Percentiles rank a stretch among this genome's conserved stretches.
Conservation (phyloP, 2,113 vertebrate species). For the Clarias macrocephalus region DNA sequence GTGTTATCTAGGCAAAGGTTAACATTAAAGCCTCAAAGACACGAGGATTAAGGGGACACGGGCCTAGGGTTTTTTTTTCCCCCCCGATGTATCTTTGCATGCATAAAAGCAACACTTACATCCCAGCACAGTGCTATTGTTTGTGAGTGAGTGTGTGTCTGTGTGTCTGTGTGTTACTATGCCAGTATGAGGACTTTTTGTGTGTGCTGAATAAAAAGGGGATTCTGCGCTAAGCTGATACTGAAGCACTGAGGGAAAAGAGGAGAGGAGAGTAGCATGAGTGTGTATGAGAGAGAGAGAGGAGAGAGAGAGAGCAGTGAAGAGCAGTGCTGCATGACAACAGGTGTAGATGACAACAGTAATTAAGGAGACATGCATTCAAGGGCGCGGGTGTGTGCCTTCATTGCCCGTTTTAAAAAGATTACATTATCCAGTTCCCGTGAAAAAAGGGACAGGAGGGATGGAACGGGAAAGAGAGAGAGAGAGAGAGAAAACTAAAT, state of each 20-base stretch:
- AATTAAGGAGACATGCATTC: constrained; percentile 45
- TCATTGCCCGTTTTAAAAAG: constrained; percentile 14
- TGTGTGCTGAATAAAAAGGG: constrained; percentile 65
- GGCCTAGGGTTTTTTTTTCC: not conserved
- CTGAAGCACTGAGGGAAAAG: constrained; percentile 54
- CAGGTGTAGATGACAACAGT: constrained; percentile 52
- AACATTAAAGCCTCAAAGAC: constrained; percentile 58
- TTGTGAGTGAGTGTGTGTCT: constrained; percentile 26
- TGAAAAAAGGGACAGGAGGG: not conserved
- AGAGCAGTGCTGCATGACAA: constrained; percentile 48
- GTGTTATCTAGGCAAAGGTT: constrained; percentile 65
- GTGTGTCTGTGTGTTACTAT: constrained; percentile 43
- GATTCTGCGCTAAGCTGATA: constrained; percentile 62
- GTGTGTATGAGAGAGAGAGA: constrained; percentile 46
- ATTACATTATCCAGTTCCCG: not conserved
- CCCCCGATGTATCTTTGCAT: not conserved
- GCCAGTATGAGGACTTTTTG: constrained; percentile 52
- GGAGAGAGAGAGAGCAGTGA: constrained; percentile 43
- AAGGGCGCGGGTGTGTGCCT: constrained; percentile 17
- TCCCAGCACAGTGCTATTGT: constrained; percentile 25
- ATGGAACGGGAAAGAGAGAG: too few species aligned
- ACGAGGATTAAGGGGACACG: constrained; percentile 26
- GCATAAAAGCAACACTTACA: constrained; percentile 13
- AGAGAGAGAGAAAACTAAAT: too few species aligned
- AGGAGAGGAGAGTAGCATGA: constrained; percentile 16